Base-by-base conservation (phyloP, 2,797 vertebrate species). In the Helicolenus hilgendorfi region DNA sequence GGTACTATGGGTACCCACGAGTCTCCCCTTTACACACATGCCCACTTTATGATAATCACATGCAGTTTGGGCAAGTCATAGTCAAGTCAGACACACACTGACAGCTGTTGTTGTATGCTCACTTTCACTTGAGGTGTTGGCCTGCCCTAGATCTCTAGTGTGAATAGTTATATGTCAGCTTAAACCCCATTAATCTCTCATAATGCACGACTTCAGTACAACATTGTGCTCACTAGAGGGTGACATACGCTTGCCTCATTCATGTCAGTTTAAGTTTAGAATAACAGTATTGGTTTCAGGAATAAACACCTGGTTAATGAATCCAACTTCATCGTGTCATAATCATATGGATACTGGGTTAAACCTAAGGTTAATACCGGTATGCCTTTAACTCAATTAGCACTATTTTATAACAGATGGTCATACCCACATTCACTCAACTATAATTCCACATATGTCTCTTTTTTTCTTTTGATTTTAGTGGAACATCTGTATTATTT, bases 401-500 rank as follows among this genome's bases (percentile, higher is more conserved):
- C 5, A 22, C 10, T 36, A 36, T 77, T 60, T 56, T n/a, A 24
- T 41, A 29, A 35, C 24, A 36, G 2, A 22, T 24, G 2, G 11
- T 60, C 24, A 24, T 27, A 58, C 5, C 2, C 1, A 15, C 11
- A 63, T 67, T 38, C 22, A 77, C 14, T 11, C 31, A 15, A 49
- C 20, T 62, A 8, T 70, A 38, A 49, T 59, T 63, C 7, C 59
- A n/a, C 11, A 13, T 69, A 0, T 60, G 0, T 59, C 22, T 84
- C 15, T 20, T 0, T 73, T 31, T 67, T 81, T 11, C 9, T 27
- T 14, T 53, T 81, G 5, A 55, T 86, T 81, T 73, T 85, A 99
- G 99, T 77, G 98, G 95, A 59, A 96, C 96, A 0, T 98, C 98
- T 0, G 98, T 98, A 72, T 89, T 99, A 6, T 99, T 99, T 78